A percentile compares a stretch with the other conserved stretches of the same genome.
phyloP scores from a whole-genome alignment of 2,113 vertebrate species.

The Amia ocellicauda region DNA sequence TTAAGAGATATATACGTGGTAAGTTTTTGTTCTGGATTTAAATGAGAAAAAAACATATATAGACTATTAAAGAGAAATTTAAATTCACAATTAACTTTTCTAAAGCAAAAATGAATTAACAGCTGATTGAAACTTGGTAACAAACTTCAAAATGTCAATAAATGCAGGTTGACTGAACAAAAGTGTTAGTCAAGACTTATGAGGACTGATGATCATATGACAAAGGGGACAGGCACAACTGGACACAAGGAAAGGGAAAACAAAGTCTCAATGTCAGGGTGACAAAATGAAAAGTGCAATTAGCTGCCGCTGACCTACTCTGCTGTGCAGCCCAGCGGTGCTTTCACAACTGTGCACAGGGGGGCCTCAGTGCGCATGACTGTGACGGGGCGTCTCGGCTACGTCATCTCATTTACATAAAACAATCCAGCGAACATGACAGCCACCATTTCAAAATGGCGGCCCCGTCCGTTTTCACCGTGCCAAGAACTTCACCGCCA shows the following conservation, averaged over 20 bases:
- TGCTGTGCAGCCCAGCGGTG: background rate
- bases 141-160: too few species aligned
- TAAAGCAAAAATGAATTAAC: too few species aligned
- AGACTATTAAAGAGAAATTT: too few species aligned
- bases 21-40: too few species aligned
- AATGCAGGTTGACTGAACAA: too few species aligned
- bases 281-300: background rate
- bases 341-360: constrained; percentile 12
- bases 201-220: too few species aligned
- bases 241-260: background rate
- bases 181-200: too few species aligned
- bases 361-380: constrained; percentile 16
- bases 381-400: constrained; percentile 9
- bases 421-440: constrained; percentile 21
- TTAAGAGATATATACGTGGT: too few species aligned
- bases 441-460: constrained; percentile 22
- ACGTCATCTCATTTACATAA: constrained; percentile 29
- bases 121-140: too few species aligned
- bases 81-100: too few species aligned
- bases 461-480: background rate
- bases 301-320: background rate
- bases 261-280: background rate
- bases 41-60: too few species aligned
- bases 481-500: background rate
- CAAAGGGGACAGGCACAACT: background rate